phyloP scores from a whole-genome alignment of 2,797 vertebrate species.

The Esox lucius region DNA sequence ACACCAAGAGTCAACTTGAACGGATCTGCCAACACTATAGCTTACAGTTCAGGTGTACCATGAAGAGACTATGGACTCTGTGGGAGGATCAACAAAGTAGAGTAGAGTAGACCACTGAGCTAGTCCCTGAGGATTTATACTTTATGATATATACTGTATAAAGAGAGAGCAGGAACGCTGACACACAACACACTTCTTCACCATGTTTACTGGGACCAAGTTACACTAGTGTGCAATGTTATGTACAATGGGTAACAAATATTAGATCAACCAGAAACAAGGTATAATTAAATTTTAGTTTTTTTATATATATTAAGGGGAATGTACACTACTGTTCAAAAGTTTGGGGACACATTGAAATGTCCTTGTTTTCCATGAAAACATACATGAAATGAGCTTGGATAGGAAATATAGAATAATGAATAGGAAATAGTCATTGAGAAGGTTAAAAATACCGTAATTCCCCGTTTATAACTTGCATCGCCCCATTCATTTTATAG shows the following conservation, averaged over 20 bases:
- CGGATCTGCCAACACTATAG: constrained; percentile 47
- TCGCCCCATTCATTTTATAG: no score
- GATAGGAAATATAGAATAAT: no score
- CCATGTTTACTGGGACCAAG: background rate
- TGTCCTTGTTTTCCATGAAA: no score
- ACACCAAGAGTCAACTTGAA: constrained; percentile 36
- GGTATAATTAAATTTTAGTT: background rate
- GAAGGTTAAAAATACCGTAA: no score
- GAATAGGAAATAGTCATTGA: no score
- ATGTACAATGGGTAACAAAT: background rate
- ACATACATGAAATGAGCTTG: no score
- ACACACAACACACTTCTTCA: background rate
- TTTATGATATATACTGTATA: constrained; percentile 38
- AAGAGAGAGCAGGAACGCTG: constrained; percentile 11
- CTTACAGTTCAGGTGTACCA: constrained; percentile 32
- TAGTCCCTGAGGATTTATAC: constrained; percentile 46
- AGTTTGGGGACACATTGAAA: no score
- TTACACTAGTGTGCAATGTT: background rate
- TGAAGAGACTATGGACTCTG: constrained; percentile 47
- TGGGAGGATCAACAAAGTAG: constrained; percentile 39
- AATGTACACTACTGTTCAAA: background rate
- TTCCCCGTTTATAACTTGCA: no score
- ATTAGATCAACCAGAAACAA: background rate
- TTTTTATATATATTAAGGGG: background rate
- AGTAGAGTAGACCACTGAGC: constrained; percentile 30